Percentiles rank a stretch among this genome's conserved stretches.
Evolutionary conservation across 2,113 vertebrate species (phyloP).

Genomic region (Clarias macrocephalus): DNA sequence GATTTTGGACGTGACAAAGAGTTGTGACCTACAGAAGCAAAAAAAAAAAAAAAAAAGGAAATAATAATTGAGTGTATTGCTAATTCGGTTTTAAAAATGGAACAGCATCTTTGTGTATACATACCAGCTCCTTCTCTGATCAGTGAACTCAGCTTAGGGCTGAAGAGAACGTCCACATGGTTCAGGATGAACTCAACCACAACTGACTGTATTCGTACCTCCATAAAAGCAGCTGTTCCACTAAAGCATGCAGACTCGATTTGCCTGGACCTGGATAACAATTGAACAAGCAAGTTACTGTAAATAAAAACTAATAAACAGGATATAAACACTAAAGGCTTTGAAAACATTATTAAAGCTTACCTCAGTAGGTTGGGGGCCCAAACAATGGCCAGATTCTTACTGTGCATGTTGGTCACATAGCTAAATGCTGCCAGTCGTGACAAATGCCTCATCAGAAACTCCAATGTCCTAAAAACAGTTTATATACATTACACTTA

Average conservation of each 20-base stretch:
- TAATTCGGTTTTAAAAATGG: neutral
- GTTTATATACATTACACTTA: neutral
- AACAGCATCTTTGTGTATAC: neutral
- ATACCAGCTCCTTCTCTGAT: constrained; percentile 93
- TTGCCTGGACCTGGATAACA: constrained; percentile 84
- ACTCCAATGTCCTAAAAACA: constrained; percentile 89
- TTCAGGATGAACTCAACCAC: constrained; percentile 98
- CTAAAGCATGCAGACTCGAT: constrained; percentile 98
- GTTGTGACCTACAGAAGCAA: constrained; percentile 74
- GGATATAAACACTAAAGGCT: neutral
- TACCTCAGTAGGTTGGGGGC: constrained; percentile 95
- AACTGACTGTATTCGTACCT: constrained; percentile 96
- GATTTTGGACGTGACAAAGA: constrained; percentile 94
- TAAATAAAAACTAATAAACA: neutral
- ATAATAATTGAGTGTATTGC: no score
- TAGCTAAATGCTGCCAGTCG: constrained; percentile 92
- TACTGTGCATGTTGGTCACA: constrained; percentile 98
- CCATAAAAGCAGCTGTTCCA: constrained; percentile 98
- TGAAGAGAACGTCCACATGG: constrained; percentile 95
- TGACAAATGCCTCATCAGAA: constrained; percentile 96
- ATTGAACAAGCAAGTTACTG: neutral
- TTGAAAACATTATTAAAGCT: neutral
- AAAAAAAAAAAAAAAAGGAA: neutral
- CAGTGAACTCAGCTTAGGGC: constrained; percentile 87
- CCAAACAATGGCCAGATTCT: constrained; percentile 98